phyloP scores from a whole-genome alignment of 1,140 invertebrate species.

The Conus betulinus region DNA sequence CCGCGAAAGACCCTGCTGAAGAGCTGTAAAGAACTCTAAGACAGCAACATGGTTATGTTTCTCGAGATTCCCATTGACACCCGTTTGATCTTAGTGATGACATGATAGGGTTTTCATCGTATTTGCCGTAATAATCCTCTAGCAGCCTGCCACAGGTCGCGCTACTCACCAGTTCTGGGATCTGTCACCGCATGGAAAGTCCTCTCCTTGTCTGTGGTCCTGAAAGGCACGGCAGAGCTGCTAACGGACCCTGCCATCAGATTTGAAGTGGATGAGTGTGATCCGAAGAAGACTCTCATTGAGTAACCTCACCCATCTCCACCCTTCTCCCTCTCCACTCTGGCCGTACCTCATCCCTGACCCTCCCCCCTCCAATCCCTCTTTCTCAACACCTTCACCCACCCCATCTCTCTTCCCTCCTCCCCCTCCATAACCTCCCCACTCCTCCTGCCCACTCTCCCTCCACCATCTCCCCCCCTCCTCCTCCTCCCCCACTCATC shows the following conservation, averaged over 20 bases:
- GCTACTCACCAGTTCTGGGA: constrained; percentile 51
- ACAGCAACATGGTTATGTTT: too few species aligned
- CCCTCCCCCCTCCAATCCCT: neutral
- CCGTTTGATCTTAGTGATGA: too few species aligned
- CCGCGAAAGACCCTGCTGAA: too few species aligned
- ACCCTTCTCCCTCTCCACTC: neutral
- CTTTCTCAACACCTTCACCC: neutral
- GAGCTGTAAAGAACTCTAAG: too few species aligned
- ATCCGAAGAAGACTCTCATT: neutral
- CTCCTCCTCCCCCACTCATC: neutral
- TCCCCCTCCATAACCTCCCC: neutral
- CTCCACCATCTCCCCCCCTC: neutral
- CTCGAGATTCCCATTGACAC: too few species aligned
- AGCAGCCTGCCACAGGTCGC: too few species aligned
- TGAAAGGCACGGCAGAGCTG: constrained; percentile 61
- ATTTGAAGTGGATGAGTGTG: neutral
- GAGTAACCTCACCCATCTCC: neutral
- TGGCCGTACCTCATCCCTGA: neutral
- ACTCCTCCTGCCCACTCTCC: neutral
- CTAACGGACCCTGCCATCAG: constrained; percentile 49
- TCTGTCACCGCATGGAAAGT: constrained; percentile 57
- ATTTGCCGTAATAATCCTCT: too few species aligned
- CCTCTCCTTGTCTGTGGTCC: constrained; percentile 50
- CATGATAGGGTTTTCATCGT: too few species aligned
- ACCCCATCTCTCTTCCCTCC: neutral